Percentiles rank a stretch among this genome's conserved stretches.
These are phyloP conservation scores for Paramormyrops kingsleyae DNA, from an alignment of 2,113 vertebrate species.

Conservation along the genomic window DNA sequence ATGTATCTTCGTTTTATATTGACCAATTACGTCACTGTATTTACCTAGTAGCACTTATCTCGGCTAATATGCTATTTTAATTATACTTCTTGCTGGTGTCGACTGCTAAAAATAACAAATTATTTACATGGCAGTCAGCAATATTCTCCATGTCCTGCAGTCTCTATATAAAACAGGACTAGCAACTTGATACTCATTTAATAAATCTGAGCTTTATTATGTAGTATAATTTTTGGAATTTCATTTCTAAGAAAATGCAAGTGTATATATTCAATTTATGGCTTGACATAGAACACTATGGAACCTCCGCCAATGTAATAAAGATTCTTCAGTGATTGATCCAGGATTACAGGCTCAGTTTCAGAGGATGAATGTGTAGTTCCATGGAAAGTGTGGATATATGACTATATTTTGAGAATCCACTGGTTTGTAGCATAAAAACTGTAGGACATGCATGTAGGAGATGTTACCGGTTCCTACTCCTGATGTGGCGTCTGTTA, in stretches of 20 bases:
- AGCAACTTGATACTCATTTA: not conserved
- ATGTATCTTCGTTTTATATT: not conserved
- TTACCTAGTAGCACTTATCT: not conserved
- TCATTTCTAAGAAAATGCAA: not conserved
- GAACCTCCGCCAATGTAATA: not conserved
- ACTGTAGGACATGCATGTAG: not conserved
- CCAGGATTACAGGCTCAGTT: not conserved
- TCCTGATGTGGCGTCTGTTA: slow-evolving; percentile 84
- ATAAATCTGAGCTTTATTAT: not conserved
- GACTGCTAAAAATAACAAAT: not conserved
- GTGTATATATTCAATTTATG: not conserved
- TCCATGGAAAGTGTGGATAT: not conserved
- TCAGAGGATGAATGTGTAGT: not conserved
- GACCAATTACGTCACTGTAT: not conserved
- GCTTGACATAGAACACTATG: not conserved
- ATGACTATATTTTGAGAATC: not conserved
- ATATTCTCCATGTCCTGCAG: not conserved
- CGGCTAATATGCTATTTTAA: not conserved
- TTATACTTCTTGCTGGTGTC: not conserved
- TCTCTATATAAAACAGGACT: not conserved
- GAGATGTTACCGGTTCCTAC: slow-evolving; percentile 72
- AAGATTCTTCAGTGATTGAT: not conserved
- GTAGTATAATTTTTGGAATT: not conserved
- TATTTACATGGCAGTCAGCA: not conserved
- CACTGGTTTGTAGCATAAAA: not conserved